phyloP scores from a whole-genome alignment of 2,113 vertebrate genomes.

The Neolamprologus falcicula region DNA sequence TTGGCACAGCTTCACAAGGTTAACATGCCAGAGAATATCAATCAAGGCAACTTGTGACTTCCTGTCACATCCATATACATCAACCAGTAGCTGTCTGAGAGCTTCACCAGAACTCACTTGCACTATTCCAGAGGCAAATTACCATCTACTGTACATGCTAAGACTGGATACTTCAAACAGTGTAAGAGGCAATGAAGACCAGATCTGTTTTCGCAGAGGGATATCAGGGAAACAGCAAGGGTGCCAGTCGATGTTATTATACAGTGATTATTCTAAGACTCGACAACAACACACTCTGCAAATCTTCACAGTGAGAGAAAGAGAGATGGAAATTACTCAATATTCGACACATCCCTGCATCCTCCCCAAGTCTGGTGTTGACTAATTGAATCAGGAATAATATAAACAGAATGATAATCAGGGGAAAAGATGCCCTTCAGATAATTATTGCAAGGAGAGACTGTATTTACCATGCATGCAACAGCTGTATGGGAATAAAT shows the following conservation, averaged over 20 bases:
- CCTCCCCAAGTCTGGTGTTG: neutral
- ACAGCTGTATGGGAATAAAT: neutral
- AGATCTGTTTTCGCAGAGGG: conserved; percentile 23
- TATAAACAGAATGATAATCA: conserved; percentile 19
- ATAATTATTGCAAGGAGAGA: neutral
- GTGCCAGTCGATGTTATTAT: conserved; percentile 32
- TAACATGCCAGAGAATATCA: conserved; percentile 58
- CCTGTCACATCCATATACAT: conserved; percentile 47
- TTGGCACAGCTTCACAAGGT: conserved; percentile 47
- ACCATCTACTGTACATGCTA: conserved; percentile 5
- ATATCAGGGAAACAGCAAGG: conserved; percentile 34
- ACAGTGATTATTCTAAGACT: conserved; percentile 43
- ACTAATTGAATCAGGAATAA: conserved; percentile 36
- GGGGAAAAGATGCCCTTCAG: conserved; percentile 2
- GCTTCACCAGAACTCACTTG: neutral
- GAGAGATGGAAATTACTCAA: conserved; percentile 18
- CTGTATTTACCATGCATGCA: neutral
- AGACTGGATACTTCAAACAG: conserved; percentile 26
- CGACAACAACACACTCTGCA: conserved; percentile 12
- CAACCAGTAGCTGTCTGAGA: conserved; percentile 17
- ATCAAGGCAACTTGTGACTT: conserved; percentile 42
- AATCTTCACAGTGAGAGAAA: conserved; percentile 18
- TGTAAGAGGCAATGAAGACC: neutral
- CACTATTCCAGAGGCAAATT: conserved; percentile 22
- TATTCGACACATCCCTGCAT: conserved; percentile 16